Base-by-base conservation (phyloP, 2,888 invertebrate species). In the Megaustenia siamemsis region DNA sequence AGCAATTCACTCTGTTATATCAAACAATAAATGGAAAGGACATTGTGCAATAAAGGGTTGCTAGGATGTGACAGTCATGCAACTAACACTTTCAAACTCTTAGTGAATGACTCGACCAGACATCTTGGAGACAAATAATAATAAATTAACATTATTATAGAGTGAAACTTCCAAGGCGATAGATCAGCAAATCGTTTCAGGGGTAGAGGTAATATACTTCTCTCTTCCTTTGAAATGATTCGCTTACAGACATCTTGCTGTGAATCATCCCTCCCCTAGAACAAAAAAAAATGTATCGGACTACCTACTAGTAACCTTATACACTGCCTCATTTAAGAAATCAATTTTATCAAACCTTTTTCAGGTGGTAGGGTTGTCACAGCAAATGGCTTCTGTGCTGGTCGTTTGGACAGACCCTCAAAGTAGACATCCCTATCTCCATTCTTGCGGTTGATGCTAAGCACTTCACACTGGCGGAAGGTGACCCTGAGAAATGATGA, bases 401-500 rank as follows among this genome's bases (percentile, higher is more conserved):
- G 60, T 6, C 86, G n/a, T 63, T 81, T 83, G 76, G 76, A 76
- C 15, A 86, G 53, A 4, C 83, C 86, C 69, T 86, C 80, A n/a
- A 86, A 81, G 24, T 83, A 83, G 8, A 76, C 83, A 45, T 83
- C 83, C n/a, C 81, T 73, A 56, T 80, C 86, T 56, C 86, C 86
- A 40, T 83, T 83, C 60, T 83, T 83, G 28, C 81, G 43, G 38
- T 83, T 83, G n/a, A 86, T 83, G 43, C 83, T 83, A 1, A 78
- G 38, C 18, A 83, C 83, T 45, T 76, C 83, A 76, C 79, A 75
- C 56, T 86, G 80, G 21, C 56, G 68, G 35, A 83, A 77, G 24
- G 63, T 80, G n/a, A 38, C 66, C 24, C 86, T 86, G 80, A 21
- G 73, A 49, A 45, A 3, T 24, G 38, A 21, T 66, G 15, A 69